A percentile compares a stretch with the other conserved stretches of the same genome.
Conservation (phyloP, 2,888 invertebrate species). For the Aricia artaxerxes region DNA sequence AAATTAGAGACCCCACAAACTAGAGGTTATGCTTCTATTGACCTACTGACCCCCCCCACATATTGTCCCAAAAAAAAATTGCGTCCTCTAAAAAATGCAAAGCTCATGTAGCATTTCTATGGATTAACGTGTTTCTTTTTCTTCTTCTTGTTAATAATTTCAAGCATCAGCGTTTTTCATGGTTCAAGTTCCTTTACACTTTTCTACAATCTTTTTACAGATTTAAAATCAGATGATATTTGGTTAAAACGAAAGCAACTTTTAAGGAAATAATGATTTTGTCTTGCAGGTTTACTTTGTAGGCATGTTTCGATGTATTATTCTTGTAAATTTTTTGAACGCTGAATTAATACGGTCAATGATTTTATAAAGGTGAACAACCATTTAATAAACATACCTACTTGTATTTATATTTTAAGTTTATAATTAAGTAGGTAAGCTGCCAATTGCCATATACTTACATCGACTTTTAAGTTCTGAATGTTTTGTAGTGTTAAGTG, state of each 20-base stretch:
- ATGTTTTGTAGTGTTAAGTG: too few species aligned
- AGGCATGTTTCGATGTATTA: neutral
- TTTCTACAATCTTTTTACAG: too few species aligned
- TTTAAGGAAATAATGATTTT: neutral
- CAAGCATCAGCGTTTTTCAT: too few species aligned
- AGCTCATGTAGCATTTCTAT: too few species aligned
- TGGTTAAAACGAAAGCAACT: neutral
- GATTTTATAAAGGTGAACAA: constrained; percentile 19
- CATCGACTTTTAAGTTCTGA: neutral
- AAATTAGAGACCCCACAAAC: too few species aligned
- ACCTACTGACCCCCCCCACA: too few species aligned
- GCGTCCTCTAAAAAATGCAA: too few species aligned
- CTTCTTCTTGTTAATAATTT: neutral
- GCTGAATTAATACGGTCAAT: constrained; percentile 17
- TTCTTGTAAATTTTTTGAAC: neutral
- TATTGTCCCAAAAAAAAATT: too few species aligned
- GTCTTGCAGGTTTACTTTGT: neutral
- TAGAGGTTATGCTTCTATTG: too few species aligned
- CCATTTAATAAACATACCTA: constrained; percentile 1
- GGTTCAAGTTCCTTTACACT: too few species aligned
- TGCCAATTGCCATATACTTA: neutral
- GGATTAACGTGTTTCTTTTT: neutral
- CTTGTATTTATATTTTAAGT: neutral
- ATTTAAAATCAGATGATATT: too few species aligned
- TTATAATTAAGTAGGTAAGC: neutral